phyloP scores from a whole-genome alignment of 2,888 invertebrate genomes.

The Mesoligia furuncula region DNA sequence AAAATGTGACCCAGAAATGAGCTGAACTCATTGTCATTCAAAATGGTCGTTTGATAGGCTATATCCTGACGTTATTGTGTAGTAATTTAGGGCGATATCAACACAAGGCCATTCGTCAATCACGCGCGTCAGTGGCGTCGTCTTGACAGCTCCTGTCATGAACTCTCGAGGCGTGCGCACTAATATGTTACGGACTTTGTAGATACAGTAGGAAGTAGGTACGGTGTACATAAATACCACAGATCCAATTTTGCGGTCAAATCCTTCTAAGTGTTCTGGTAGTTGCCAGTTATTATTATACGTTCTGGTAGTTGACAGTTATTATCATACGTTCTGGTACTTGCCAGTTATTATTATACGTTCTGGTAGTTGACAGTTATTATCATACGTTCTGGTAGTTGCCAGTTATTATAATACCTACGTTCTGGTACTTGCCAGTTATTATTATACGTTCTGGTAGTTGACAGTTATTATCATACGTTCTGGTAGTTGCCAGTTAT shows the following conservation, averaged over 20 bases:
- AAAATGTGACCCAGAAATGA: no score
- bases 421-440: neutral
- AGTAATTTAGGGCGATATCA: constrained; percentile 54
- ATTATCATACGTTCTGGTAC: constrained; percentile 4
- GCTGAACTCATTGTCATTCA: neutral
- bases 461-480: no score
- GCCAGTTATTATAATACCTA: no score
- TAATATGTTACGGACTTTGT: constrained; percentile 69
- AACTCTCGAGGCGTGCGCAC: constrained; percentile 68
- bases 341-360: no score
- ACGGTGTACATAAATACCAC: neutral
- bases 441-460: constrained; percentile 4
- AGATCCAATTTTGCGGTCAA: neutral
- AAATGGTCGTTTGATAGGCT: neutral
- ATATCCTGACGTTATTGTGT: constrained; percentile 32
- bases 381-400: neutral
- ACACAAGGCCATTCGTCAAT: constrained; percentile 72
- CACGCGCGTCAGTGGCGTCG: constrained; percentile 63
- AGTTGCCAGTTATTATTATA: neutral
- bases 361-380: neutral
- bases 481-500: neutral
- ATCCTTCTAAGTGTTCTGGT: neutral
- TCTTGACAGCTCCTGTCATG: constrained; percentile 72
- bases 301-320: neutral
- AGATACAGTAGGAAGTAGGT: constrained; percentile 24